Percentiles rank a stretch among this genome's conserved stretches.
Conservation (phyloP, 2,113 vertebrate genomes). For the Vicugna pacos region DNA sequence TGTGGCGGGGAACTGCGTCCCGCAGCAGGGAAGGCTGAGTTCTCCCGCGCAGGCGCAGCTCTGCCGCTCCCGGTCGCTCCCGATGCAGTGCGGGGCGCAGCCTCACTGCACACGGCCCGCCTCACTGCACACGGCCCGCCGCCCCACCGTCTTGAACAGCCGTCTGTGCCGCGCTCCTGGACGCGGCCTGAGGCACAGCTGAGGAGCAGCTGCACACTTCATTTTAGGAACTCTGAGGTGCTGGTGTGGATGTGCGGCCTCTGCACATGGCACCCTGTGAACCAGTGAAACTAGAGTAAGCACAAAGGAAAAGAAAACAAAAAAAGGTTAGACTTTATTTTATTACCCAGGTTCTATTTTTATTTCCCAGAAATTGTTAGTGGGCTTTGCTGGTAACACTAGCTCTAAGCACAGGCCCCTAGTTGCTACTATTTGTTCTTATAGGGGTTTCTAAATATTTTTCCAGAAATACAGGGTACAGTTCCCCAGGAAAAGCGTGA, state of each 20-base stretch:
- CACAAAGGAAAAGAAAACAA: background rate
- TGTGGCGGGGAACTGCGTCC: background rate
- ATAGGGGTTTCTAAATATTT: background rate
- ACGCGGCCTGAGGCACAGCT: too few relatives aligned
- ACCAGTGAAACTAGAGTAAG: background rate
- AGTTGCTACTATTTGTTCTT: background rate
- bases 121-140: too few relatives aligned
- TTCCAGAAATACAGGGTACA: background rate
- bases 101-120: background rate
- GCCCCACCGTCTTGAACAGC: too few relatives aligned
- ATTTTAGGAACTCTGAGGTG: too few relatives aligned
- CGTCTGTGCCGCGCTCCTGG: too few relatives aligned
- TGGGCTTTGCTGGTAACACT: background rate
- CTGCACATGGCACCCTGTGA: background rate
- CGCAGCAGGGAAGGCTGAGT: too few relatives aligned
- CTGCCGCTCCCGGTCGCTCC: background rate
- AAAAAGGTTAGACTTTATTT: background rate
- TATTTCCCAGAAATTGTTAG: background rate
- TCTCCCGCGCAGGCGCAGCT: background rate
- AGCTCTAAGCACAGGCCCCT: background rate
- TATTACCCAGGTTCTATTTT: background rate
- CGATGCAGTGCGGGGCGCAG: accelerated
- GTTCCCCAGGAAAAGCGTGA: background rate
- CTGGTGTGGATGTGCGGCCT: background rate
- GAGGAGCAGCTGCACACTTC: too few relatives aligned